A percentile compares a stretch with the other conserved stretches of the same genome.
Conservation (phyloP, 2,797 vertebrate species). For the Amblyopsis hoosieri region DNA sequence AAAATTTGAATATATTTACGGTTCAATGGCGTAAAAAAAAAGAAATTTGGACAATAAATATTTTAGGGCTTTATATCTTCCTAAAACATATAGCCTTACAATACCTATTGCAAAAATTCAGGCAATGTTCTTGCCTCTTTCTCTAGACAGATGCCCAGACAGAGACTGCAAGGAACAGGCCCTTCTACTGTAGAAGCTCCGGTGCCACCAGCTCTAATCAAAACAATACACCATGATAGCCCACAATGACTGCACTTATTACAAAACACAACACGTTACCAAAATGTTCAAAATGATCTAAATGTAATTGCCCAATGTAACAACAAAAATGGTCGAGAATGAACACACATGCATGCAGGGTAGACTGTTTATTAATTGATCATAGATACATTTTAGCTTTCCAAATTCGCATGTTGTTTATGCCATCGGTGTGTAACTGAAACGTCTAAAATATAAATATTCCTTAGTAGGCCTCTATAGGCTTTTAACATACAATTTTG, state of each 20-base stretch:
- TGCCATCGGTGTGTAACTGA: slow-evolving; percentile 46
- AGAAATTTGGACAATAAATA: slow-evolving; percentile 4
- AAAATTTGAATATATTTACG: no score
- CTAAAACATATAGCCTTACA: slow-evolving; percentile 33
- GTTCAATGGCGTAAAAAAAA: slow-evolving; percentile 8
- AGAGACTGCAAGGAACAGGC: slow-evolving; percentile 73
- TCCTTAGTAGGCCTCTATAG: slow-evolving; percentile 22
- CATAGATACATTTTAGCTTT: slow-evolving; percentile 17
- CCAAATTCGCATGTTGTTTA: slow-evolving; percentile 33
- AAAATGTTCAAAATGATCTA: no score
- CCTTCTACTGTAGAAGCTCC: slow-evolving; percentile 48
- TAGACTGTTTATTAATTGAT: slow-evolving; percentile 12
- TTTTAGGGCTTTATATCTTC: slow-evolving; percentile 1
- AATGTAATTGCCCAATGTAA: no score
- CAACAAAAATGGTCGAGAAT: no score
- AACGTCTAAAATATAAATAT: slow-evolving; percentile 41
- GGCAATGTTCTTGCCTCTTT: slow-evolving; percentile 61
- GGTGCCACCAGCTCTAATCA: slow-evolving; percentile 64
- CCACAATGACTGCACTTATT: slow-evolving; percentile 68
- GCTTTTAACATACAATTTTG: slow-evolving; percentile 49
- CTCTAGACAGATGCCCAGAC: slow-evolving; percentile 74
- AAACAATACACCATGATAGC: slow-evolving; percentile 60
- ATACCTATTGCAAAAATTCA: slow-evolving; percentile 52
- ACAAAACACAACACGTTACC: slow-evolving; percentile 50
- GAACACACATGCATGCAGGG: no score